Base-by-base conservation (phyloP, 1,140 invertebrate species). In the Drosophila ambigua region DNA sequence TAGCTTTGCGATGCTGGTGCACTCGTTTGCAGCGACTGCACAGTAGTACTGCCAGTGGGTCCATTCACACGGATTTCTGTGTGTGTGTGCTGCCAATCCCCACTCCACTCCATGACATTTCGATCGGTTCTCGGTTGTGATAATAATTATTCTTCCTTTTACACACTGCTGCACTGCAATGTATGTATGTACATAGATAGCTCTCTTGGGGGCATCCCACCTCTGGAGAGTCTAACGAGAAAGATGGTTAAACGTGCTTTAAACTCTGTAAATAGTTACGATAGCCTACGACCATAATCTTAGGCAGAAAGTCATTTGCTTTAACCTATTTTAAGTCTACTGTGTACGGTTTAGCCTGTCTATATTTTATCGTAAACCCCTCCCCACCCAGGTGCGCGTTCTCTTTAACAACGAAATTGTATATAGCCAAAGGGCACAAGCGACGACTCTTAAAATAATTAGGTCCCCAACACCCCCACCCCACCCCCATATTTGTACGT, bases 1-100 rank as follows among this genome's bases (percentile, higher is more conserved):
- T 52, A 94, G 93, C 68, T 95, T 95, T 73, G 92, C 94, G 58
- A 92, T 95, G 73, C 77, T 95, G 60, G 91, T 91, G 31, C 90
- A 91, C 59, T 88, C 90, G 11, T 58, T 85, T 8, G 46, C 72
- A 4, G 54, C 58, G 0, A 51, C 51, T 8, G 55, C 72, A 15
- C 76, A 81, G 9, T 65, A 77, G 31, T 57, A 58, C 31, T 66
- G n/a, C 24, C 15, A 31, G 28, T 2, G 7, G 7, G 7, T 2
- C 39, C 39, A 15, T 13, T 11, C 11, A 54, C 15, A 6, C 7
- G 11, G 15, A 9, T 15, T 15, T 9, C 4, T 31, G 20, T 20
- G 20, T 20, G 20, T 20, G 0, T 20, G 13, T 23, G 5, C 35
- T 64, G 51, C 49, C 55, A 68, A 39, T 39, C 9, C 35, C 35